phyloP scores from a whole-genome alignment of 2,888 invertebrate species.

The Marasmarcha lunaedactyla region DNA sequence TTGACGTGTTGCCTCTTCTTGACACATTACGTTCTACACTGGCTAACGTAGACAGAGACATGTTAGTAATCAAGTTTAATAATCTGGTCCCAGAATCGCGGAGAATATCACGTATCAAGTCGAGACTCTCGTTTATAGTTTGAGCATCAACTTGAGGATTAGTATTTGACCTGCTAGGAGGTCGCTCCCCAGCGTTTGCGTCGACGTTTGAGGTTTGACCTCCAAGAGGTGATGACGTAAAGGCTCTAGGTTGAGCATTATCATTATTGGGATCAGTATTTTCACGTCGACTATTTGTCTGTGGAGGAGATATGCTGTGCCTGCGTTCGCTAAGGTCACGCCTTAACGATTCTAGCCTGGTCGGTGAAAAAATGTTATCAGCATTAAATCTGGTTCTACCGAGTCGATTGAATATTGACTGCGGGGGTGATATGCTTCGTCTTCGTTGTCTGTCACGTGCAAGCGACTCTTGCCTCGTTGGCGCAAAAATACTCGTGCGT shows the following conservation, averaged over 20 bases:
- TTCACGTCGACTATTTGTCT: conserved; percentile 8
- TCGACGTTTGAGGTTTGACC: conserved; percentile 22
- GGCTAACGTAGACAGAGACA: conserved; percentile 50
- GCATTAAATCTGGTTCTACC: too few species aligned
- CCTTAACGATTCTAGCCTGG: conserved; percentile 27
- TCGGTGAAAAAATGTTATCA: too few species aligned
- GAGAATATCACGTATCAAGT: conserved; percentile 56
- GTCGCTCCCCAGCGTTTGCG: conserved; percentile 20
- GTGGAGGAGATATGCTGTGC: conserved; percentile 25
- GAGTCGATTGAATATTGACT: background rate
- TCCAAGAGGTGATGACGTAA: conserved; percentile 11
- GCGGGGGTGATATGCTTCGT: background rate
- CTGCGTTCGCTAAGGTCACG: conserved; percentile 27
- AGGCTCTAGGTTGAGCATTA: background rate
- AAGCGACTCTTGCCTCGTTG: background rate
- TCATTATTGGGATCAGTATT: background rate
- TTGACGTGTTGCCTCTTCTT: conserved; percentile 22
- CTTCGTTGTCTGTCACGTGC: background rate
- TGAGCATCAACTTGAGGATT: conserved; percentile 35
- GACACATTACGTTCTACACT: conserved; percentile 34
- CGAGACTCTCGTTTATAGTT: conserved; percentile 55
- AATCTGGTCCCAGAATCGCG: conserved; percentile 58
- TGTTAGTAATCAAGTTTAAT: conserved; percentile 55
- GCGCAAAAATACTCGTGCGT: conserved; percentile 45
- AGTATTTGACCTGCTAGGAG: conserved; percentile 25